Evolutionary conservation across 1,140 invertebrate species (phyloP), one percentile per base, ranked within the genome.

Genomic region (Neodiprion lecontei): DNA sequence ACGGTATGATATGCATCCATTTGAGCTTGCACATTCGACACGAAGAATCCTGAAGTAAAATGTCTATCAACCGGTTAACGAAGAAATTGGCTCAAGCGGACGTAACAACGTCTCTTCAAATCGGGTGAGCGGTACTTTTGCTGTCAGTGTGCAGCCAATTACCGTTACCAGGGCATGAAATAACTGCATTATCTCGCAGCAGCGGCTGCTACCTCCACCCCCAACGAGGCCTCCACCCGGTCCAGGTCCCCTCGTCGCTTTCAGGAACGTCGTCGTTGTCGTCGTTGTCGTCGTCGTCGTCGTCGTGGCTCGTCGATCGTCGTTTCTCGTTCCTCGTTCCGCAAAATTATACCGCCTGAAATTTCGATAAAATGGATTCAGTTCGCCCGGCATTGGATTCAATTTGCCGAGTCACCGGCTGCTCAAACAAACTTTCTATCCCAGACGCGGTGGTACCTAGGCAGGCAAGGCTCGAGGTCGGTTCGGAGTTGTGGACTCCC

Each of bases 121-220:
- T 77, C 80, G 77, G 79, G 68, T 49, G 74, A 75, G 79, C 79
- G 82, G 78, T 78, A 73, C 81, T 79, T 83, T 77, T 79, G 79
- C 82, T 79, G 80, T 79, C 83, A 85, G 85, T 83, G 84, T 85
- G 83, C 80, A 86, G 82, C 84, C 86, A 86, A 86, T 87, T 86
- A 87, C 83, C 82, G 84, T 84, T 87, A 79, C 82, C 82, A 76
- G 83, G 84, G 84, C 83, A 87, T 85, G 85, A 86, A 85, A 87
- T 86, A 87, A 87, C 85, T 85, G 80, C 83, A 85, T 87, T 86
- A 87, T 87, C 84, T 87, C 80, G 79, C 85, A 82, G 84, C 85
- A 85, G 81, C 82, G 79, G 80, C 83, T 80, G 82, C 83, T 79
- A 78, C 76, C 75, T 72, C 77, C 76, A 40, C 28, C 28, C 5